phyloP scores from a whole-genome alignment of 2,113 vertebrate species.

The Odontesthes bonariensis region DNA sequence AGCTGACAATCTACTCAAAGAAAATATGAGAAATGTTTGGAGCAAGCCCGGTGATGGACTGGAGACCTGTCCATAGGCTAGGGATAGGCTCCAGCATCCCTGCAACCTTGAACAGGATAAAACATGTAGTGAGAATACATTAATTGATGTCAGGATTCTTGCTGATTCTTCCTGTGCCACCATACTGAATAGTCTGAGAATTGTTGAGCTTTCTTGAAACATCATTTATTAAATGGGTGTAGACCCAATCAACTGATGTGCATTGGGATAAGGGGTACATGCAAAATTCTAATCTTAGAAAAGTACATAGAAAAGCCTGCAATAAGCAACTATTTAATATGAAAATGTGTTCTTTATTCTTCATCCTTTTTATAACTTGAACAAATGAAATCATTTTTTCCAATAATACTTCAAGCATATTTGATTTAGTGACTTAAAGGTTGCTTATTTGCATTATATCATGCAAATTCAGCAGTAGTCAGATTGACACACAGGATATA shows the following conservation, averaged over 20 bases:
- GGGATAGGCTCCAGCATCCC: neutral
- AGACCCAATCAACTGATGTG: constrained; percentile 13
- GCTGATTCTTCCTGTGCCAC: constrained; percentile 33
- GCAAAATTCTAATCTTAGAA: constrained; percentile 8
- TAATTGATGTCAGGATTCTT: constrained; percentile 13
- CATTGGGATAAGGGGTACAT: constrained; percentile 9
- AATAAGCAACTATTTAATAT: too few species aligned
- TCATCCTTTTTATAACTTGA: too few species aligned
- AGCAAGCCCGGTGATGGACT: neutral
- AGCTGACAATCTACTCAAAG: constrained; percentile 31
- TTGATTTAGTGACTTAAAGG: too few species aligned
- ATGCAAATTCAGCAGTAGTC: too few species aligned
- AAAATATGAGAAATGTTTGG: constrained; percentile 30
- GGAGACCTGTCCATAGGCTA: neutral
- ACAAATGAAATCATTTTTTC: too few species aligned
- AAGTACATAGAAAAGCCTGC: neutral
- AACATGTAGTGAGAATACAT: neutral
- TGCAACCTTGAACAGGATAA: constrained; percentile 2
- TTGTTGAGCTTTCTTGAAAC: constrained; percentile 14
- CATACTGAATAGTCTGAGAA: neutral
- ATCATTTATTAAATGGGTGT: constrained; percentile 53
- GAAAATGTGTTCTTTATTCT: too few species aligned
- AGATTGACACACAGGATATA: too few species aligned
- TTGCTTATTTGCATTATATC: too few species aligned
- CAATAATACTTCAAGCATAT: too few species aligned